Evolutionary conservation across 2,888 invertebrate species (phyloP).

Genomic region (Congeria kusceri): DNA sequence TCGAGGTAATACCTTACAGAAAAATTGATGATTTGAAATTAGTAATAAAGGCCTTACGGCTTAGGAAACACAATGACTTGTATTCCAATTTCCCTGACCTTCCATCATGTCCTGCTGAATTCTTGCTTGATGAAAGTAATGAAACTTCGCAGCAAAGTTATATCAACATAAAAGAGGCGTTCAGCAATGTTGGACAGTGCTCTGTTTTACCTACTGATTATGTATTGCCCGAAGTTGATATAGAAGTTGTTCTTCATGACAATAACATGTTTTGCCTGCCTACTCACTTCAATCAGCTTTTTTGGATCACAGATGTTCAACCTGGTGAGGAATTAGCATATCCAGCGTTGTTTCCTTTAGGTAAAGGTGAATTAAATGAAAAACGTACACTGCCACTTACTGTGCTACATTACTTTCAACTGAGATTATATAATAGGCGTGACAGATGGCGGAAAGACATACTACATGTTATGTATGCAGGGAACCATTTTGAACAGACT

Average conservation of each 20-base stretch:
- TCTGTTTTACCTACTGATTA: slow-evolving; percentile 30
- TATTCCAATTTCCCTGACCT: slow-evolving; percentile 30
- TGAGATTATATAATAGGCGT: slow-evolving; percentile 15
- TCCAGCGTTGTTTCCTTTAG: slow-evolving; percentile 23
- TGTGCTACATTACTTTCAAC: slow-evolving; percentile 11
- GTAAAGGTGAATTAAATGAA: slow-evolving; percentile 26
- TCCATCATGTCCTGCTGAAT: too few species aligned
- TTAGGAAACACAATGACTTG: slow-evolving; percentile 36
- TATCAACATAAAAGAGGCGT: too few species aligned
- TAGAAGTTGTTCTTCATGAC: slow-evolving; percentile 6
- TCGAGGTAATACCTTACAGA: slow-evolving; percentile 11
- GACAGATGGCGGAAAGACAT: slow-evolving; percentile 29
- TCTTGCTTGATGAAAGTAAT: too few species aligned
- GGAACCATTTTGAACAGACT: too few species aligned
- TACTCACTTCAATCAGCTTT: slow-evolving; percentile 17
- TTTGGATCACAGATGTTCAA: slow-evolving; percentile 11
- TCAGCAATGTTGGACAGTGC: too few species aligned
- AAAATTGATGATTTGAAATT: slow-evolving; percentile 24
- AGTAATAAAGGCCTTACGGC: slow-evolving; percentile 34
- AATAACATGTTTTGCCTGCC: too few species aligned
- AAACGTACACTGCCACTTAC: slow-evolving; percentile 3
- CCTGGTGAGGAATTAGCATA: slow-evolving; percentile 22
- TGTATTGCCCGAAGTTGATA: slow-evolving; percentile 29
- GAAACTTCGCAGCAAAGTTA: too few species aligned
- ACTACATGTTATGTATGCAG: slow-evolving; percentile 18